phyloP scores from a whole-genome alignment of 2,888 invertebrate species.

The Andrena bicolor region DNA sequence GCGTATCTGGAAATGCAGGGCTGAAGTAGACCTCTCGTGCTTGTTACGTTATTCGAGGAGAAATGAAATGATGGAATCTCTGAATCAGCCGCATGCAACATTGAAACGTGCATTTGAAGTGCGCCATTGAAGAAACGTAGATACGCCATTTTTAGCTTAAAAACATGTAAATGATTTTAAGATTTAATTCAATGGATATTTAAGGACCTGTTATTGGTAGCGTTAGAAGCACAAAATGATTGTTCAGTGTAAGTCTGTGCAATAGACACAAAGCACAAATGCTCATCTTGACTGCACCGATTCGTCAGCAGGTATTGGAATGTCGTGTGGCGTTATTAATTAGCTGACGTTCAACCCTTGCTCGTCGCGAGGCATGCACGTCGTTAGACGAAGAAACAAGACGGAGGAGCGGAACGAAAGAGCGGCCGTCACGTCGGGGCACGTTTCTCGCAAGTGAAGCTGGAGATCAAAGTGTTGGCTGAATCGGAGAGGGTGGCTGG shows the following conservation, averaged over 20 bases:
- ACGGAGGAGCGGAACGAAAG: conserved; percentile 25
- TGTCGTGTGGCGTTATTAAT: conserved; percentile 4
- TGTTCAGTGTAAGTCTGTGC: no score
- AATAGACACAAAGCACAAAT: no score
- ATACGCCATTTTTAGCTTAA: no score
- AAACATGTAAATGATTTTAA: no score
- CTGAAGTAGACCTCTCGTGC: neutral
- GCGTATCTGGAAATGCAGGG: neutral
- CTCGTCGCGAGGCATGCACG: neutral
- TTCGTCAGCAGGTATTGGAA: neutral
- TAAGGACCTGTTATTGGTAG: no score
- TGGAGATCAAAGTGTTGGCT: conserved; percentile 71
- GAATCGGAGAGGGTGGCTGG: conserved; percentile 63
- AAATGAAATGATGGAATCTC: neutral
- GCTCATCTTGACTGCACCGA: neutral
- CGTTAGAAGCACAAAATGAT: no score
- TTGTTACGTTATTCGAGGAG: neutral
- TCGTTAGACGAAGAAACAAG: neutral
- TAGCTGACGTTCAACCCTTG: conserved; percentile 4
- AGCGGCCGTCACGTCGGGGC: conserved; percentile 36
- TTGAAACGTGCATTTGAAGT: no score
- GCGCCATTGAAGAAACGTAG: no score
- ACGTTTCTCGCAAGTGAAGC: conserved; percentile 45
- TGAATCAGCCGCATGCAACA: no score
- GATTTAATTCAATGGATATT: no score